Evolutionary conservation across 2,113 vertebrate species (phyloP).

Genomic region (Carlito syrichta): DNA sequence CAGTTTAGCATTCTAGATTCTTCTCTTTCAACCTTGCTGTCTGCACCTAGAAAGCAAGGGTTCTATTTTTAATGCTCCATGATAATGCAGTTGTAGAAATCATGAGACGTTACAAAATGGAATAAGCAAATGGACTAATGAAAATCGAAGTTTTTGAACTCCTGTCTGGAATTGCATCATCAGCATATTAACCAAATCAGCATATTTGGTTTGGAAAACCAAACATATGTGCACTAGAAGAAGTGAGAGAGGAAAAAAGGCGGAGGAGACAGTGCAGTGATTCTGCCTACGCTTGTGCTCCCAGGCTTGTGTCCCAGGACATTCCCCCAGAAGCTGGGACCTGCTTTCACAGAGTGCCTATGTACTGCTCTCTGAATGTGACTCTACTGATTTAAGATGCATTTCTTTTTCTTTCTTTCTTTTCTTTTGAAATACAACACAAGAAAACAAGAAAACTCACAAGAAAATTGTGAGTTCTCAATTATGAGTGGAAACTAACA

Average conservation of each 20-base stretch:
- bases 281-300: not conserved
- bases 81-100: not conserved
- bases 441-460: too few species aligned
- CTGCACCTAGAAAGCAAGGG: not conserved
- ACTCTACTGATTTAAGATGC: not conserved
- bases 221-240: not conserved
- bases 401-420: not conserved
- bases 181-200: not conserved
- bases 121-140: not conserved
- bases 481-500: too few species aligned
- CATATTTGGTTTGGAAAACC: conserved; percentile 30
- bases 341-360: not conserved
- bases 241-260: not conserved
- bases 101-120: not conserved
- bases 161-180: not conserved
- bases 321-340: not conserved
- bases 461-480: too few species aligned
- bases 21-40: not conserved
- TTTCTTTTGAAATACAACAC: not conserved
- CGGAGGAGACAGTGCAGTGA: not conserved
- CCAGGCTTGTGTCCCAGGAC: not conserved
- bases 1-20: not conserved
- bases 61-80: not conserved
- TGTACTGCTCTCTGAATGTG: not conserved
- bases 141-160: not conserved